Conservation (phyloP, 1,140 invertebrate species). For the Cydia fagiglandana region DNA sequence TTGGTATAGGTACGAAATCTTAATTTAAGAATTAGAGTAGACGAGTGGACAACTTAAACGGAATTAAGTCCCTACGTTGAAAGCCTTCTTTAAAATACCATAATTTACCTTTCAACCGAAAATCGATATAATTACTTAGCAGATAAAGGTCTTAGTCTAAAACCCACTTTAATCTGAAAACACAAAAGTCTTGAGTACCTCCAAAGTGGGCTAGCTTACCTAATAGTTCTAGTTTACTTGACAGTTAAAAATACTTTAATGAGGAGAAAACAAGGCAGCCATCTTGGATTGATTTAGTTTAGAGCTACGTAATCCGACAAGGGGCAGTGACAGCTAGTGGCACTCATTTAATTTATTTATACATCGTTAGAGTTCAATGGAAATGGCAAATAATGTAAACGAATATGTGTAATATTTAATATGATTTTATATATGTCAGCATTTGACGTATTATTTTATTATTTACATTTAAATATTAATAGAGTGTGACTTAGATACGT, state of each 20-base stretch:
- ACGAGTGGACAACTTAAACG: neutral
- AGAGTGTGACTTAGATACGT: too few relatives aligned
- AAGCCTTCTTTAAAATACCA: neutral
- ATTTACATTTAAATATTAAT: too few relatives aligned
- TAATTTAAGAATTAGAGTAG: too few relatives aligned
- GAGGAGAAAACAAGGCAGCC: conserved; percentile 2
- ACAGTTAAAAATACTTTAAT: neutral
- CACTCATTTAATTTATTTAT: too few relatives aligned
- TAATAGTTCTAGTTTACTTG: neutral
- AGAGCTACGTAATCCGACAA: too few relatives aligned
- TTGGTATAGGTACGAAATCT: too few relatives aligned
- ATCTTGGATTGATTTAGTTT: neutral
- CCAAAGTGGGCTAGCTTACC: neutral
- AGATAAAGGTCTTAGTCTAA: neutral
- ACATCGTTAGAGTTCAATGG: too few relatives aligned
- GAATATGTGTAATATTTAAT: too few relatives aligned
- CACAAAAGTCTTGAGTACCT: neutral
- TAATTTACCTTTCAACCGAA: neutral
- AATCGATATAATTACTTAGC: conserved; percentile 12
- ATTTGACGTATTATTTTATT: too few relatives aligned
- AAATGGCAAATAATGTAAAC: too few relatives aligned
- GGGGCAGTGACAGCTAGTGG: too few relatives aligned
- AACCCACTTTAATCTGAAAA: neutral
- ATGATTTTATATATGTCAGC: too few relatives aligned
- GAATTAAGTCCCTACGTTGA: neutral